A percentile compares a stretch with the other conserved stretches of the same genome.
These are phyloP conservation scores for Sebastes taczanowskii DNA, from an alignment of 2,797 vertebrate species.

Conservation along the genomic window DNA sequence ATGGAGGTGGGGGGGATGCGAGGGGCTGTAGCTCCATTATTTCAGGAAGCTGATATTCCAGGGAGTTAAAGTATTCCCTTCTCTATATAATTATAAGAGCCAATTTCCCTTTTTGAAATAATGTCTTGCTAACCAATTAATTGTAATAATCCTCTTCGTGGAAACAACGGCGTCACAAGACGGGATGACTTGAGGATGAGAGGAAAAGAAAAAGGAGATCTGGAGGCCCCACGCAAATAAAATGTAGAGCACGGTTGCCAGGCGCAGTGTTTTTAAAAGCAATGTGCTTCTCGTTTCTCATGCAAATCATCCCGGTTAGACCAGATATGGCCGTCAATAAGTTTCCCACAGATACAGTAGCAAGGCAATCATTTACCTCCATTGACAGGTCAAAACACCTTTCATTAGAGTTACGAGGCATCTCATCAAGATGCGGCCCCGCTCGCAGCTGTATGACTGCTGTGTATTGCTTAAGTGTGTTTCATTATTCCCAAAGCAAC, in stretches of 20 bases:
- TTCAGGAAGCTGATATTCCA: constrained; percentile 83
- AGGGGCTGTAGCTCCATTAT: constrained; percentile 72
- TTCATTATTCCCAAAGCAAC: constrained; percentile 83
- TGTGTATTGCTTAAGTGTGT: constrained; percentile 81
- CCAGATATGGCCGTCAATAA: constrained; percentile 65
- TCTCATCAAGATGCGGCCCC: constrained; percentile 76
- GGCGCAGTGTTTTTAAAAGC: constrained; percentile 52
- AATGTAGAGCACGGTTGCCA: constrained; percentile 35
- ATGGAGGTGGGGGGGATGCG: constrained; percentile 46
- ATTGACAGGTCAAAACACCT: constrained; percentile 76
- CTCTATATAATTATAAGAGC: constrained; percentile 84
- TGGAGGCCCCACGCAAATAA: constrained; percentile 22
- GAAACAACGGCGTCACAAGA: constrained; percentile 67
- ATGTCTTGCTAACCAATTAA: constrained; percentile 83
- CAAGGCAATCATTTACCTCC: constrained; percentile 66
- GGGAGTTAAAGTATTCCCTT: constrained; percentile 83
- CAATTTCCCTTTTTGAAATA: constrained; percentile 85
- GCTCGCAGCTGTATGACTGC: constrained; percentile 73
- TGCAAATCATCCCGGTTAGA: constrained; percentile 56
- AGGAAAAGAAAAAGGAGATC: constrained; percentile 18
- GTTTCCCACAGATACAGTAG: constrained; percentile 71
- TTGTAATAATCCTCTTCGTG: constrained; percentile 78
- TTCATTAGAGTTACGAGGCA: constrained; percentile 72
- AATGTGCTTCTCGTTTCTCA: constrained; percentile 43
- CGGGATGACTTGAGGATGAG: constrained; percentile 48